Evolutionary conservation across 2,113 vertebrate genomes (phyloP).

Genomic region (Upupa epops): DNA sequence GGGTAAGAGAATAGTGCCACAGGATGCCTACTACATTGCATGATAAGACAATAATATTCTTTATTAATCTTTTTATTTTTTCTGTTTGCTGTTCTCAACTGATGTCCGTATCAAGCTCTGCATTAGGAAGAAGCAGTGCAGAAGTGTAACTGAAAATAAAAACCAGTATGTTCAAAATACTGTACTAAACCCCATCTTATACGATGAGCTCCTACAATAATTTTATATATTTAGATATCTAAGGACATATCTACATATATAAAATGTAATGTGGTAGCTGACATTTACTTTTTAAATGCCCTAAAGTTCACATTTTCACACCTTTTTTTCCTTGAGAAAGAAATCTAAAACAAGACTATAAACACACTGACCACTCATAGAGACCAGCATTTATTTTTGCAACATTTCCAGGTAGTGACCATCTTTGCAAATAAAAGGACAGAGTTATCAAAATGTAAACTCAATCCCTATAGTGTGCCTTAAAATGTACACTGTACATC

Average conservation of each 20-base stretch:
- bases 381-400: slow-evolving; percentile 61
- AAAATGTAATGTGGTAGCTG: slow-evolving; percentile 48
- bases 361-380: slow-evolving; percentile 37
- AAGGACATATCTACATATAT: slow-evolving; percentile 66
- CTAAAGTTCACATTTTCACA: slow-evolving; percentile 34
- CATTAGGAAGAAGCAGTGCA: slow-evolving; percentile 61
- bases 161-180: slow-evolving; percentile 62
- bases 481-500: slow-evolving; percentile 75
- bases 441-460: slow-evolving; percentile 62
- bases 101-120: slow-evolving; percentile 67
- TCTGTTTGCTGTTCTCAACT: slow-evolving; percentile 42
- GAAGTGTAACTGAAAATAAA: slow-evolving; percentile 53
- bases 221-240: slow-evolving; percentile 74
- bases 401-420: slow-evolving; percentile 63
- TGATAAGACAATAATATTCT: slow-evolving; percentile 84
- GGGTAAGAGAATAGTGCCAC: slow-evolving; percentile 83
- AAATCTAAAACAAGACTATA: neutral
- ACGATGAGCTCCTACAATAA: slow-evolving; percentile 37
- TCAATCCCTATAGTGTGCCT: slow-evolving; percentile 76
- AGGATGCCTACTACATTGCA: slow-evolving; percentile 89
- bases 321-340: neutral
- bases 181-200: slow-evolving; percentile 61
- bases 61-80: slow-evolving; percentile 72
- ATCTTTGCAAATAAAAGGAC: slow-evolving; percentile 68
- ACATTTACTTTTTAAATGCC: slow-evolving; percentile 57